Evolutionary conservation across 2,113 vertebrate genomes (phyloP).

Genomic region (Oncorhynchus tshawytscha): DNA sequence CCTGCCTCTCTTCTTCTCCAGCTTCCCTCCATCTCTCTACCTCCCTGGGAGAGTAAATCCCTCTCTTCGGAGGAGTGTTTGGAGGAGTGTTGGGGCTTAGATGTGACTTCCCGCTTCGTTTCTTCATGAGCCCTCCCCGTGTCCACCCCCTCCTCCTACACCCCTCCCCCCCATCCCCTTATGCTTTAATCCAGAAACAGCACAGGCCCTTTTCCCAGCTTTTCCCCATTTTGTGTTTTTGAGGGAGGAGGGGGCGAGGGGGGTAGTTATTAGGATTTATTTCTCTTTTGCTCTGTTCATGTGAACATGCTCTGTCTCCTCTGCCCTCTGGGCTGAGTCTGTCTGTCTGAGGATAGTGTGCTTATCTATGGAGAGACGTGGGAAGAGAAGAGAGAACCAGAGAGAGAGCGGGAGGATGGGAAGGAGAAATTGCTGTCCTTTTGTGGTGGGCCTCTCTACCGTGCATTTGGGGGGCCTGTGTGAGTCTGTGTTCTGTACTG

Average conservation of each 20-base stretch:
- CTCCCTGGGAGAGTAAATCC: constrained; percentile 73
- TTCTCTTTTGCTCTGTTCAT: constrained; percentile 40
- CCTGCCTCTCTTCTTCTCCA: constrained; percentile 36
- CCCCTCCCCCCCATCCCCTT: neutral
- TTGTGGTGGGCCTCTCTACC: no score
- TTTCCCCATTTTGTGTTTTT: constrained; percentile 28
- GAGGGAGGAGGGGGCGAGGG: constrained; percentile 10
- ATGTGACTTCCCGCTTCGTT: constrained; percentile 63
- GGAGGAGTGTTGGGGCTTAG: constrained; percentile 70
- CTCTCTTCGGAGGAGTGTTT: constrained; percentile 71
- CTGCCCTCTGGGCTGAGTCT: neutral
- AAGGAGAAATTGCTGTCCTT: constrained; percentile 6
- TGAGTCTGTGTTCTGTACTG: neutral
- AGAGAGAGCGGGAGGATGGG: neutral
- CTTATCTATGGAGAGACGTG: constrained; percentile 11
- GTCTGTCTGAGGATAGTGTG: neutral
- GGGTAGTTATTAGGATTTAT: constrained; percentile 53
- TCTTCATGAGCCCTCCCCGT: constrained; percentile 62
- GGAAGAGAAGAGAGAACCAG: neutral
- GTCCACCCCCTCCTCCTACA: no score
- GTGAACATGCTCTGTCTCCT: constrained; percentile 8
- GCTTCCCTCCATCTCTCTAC: constrained; percentile 53
- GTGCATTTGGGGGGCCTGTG: no score
- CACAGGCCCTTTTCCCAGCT: neutral
- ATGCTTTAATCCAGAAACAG: no score